phyloP scores from a whole-genome alignment of 1,140 invertebrate species.

The Eueides isabella region DNA sequence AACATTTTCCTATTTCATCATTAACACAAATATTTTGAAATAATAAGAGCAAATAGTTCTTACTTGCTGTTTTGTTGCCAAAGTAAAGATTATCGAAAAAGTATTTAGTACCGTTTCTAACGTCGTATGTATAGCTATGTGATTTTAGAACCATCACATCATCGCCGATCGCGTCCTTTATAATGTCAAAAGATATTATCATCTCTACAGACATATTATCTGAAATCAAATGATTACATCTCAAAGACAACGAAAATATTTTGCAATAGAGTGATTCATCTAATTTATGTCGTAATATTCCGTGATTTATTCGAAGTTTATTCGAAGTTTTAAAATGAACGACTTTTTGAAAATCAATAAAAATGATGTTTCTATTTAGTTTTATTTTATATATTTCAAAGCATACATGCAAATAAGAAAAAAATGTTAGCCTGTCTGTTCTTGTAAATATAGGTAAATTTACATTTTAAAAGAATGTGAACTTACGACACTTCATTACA shows the following conservation, averaged over 20 bases:
- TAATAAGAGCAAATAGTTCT: neutral
- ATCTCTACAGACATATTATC: neutral
- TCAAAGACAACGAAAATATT: neutral
- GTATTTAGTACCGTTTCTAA: neutral
- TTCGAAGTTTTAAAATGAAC: too few relatives aligned
- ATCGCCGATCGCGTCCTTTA: neutral
- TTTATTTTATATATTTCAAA: too few relatives aligned
- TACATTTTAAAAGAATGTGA: neutral
- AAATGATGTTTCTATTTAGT: too few relatives aligned
- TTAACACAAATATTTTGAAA: too few relatives aligned
- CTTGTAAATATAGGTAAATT: neutral
- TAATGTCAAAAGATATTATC: neutral
- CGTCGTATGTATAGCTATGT: neutral
- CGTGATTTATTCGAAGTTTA: too few relatives aligned
- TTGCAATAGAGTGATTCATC: too few relatives aligned
- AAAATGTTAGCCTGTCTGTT: too few relatives aligned
- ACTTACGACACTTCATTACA: neutral
- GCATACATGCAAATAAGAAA: too few relatives aligned
- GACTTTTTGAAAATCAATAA: too few relatives aligned
- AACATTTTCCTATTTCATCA: neutral
- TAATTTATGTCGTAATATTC: too few relatives aligned
- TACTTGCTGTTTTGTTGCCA: neutral
- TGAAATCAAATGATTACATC: neutral
- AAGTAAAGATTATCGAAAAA: neutral
- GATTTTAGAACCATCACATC: neutral